Conservation (phyloP, 92 coral and sea anemone genomes). For the Hydrozoanthus gracilis region DNA sequence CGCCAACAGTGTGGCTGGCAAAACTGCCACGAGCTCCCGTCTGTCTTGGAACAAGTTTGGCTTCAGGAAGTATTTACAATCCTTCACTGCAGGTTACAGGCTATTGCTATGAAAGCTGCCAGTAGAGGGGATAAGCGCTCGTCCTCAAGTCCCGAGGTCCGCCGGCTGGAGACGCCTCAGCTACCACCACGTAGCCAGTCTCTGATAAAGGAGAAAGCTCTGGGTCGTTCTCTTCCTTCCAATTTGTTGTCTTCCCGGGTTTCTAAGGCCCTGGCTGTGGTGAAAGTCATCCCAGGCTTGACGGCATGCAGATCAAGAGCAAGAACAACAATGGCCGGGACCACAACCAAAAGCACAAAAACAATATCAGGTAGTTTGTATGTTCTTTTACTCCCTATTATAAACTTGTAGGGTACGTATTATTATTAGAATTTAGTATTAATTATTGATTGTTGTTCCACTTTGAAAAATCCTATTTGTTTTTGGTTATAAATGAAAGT, state of each 20-base stretch:
- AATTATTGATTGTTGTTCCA: too few species aligned
- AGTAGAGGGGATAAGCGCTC: too few species aligned
- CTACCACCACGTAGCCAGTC: not conserved
- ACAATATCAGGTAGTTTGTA: not conserved
- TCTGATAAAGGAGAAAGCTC: not conserved
- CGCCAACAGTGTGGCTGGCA: not conserved
- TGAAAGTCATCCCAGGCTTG: not conserved
- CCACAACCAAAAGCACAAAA: not conserved
- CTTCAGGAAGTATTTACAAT: not conserved
- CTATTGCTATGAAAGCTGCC: not conserved
- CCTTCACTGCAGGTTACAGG: not conserved
- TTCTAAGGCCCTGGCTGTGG: not conserved
- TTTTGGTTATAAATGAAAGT: too few species aligned
- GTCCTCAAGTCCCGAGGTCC: too few species aligned
- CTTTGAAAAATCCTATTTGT: too few species aligned
- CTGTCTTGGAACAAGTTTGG: not conserved
- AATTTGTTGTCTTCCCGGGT: not conserved
- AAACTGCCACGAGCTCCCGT: not conserved
- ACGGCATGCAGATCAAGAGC: not conserved
- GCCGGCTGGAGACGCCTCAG: not conserved
- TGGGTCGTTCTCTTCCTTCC: not conserved
- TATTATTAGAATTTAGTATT: not conserved
- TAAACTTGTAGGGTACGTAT: too few species aligned
- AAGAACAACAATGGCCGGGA: not conserved
- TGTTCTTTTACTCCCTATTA: not conserved